Conservation (phyloP, 2,113 vertebrate genomes). For the Pontoporia blainvillei region DNA sequence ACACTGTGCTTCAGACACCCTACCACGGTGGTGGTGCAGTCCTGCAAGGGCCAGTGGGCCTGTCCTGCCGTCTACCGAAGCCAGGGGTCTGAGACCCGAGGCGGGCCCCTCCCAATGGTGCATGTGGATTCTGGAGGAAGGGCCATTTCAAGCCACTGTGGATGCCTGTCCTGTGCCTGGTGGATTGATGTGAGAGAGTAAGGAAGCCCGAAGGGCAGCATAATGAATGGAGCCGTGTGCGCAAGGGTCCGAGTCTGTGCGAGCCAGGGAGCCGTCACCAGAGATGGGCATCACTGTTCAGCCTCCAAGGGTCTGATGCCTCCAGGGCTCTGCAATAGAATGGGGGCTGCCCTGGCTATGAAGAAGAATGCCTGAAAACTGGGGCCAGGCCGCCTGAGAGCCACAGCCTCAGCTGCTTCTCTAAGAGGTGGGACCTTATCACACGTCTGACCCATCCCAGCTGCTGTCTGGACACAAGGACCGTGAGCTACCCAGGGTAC, state of each 20-base stretch:
- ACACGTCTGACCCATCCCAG: neutral
- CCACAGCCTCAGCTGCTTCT: neutral
- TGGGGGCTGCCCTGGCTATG: neutral
- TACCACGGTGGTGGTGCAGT: rapidly evolving
- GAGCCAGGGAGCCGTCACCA: rapidly evolving
- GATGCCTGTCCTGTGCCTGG: too few relatives aligned
- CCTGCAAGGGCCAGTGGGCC: neutral
- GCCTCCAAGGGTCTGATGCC: neutral
- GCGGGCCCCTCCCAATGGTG: neutral
- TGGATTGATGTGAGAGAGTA: too few relatives aligned
- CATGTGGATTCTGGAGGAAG: neutral
- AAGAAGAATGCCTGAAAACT: neutral
- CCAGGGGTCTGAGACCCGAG: neutral
- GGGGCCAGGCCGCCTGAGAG: neutral
- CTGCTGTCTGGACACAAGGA: neutral
- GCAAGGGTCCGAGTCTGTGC: neutral
- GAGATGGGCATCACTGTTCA: neutral
- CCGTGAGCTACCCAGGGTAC: neutral
- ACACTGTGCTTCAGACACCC: neutral
- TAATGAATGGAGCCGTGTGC: neutral
- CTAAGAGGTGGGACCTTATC: too few relatives aligned
- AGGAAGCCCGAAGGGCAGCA: neutral
- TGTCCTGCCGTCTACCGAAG: neutral
- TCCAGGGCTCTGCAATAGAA: neutral
- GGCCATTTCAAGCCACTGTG: neutral